Evolutionary conservation across 2,113 vertebrate species (phyloP), one percentile per base, ranked within the genome.

Genomic region (Rhea pennata): DNA sequence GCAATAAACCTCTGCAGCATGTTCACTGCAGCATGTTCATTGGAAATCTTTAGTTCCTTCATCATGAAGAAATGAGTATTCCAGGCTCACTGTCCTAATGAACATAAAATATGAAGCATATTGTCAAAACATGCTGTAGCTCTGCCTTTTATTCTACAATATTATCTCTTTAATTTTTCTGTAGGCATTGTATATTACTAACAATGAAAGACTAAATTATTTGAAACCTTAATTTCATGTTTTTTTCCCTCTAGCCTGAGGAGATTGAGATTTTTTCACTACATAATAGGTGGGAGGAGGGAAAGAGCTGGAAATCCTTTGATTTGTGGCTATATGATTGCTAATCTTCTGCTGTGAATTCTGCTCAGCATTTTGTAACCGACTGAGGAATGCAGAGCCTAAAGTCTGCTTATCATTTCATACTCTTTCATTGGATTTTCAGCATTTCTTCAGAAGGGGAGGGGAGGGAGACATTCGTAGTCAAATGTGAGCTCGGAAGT

Each of bases 21-120:
- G 2, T 46, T 91, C 84, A 40, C 1, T 61, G 88, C 81, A 56
- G 78, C 6, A 31, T 3, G 9, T n/a, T 79, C 94, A 91, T 88
- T 84, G 94, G 96, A 96, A 96, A 96, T 94, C 93, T 96, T 96
- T 94, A 94, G 74, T 76, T 78, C 93, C 90, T 96, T 84, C 90
- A 92, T 92, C 94, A 95, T 91, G 79, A 88, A 92, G 91, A 94
- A 97, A 94, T 88, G 86, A 94, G 88, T 65, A 88, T 88, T 95
- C 93, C 82, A 90, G 87, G 80, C 82, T 92, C 79, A 65, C 72
- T 61, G 75, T 95, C 92, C 96, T 95, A 83, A 96, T 90, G 94
- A 95, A 92, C 92, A 88, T 89, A 87, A 91, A 93, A 83, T 74
- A 94, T 6, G 5, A 69, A 92, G 65, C 61, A 4, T 14, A 77